A percentile compares a stretch with the other conserved stretches of the same genome.
Conservation (phyloP, 2,113 vertebrate species). For the Steatornis caripensis region DNA sequence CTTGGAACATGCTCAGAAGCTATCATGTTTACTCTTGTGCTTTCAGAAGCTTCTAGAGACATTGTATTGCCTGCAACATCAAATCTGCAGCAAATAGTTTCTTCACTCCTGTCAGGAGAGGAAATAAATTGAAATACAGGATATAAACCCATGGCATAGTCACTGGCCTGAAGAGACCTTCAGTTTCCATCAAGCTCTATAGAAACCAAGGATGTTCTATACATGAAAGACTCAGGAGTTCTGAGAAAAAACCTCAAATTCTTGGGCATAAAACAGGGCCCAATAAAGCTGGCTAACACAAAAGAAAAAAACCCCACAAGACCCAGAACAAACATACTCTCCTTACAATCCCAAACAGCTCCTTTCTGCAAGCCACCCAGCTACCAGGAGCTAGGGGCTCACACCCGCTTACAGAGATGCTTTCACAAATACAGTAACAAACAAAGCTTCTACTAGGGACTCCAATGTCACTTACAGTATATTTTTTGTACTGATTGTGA, state of each 20-base stretch:
- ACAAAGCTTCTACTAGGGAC: background rate
- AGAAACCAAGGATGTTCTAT: background rate
- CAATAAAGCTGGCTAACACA: background rate
- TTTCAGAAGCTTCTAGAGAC: conserved; percentile 11
- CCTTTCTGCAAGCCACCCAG: background rate
- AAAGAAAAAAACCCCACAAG: background rate
- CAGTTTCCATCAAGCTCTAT: background rate
- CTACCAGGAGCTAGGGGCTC: background rate
- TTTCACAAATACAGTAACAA: background rate
- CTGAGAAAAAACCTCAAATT: background rate
- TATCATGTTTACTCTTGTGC: background rate
- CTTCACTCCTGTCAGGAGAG: background rate
- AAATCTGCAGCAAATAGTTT: background rate
- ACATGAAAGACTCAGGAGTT: background rate
- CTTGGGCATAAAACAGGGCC: background rate
- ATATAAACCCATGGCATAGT: background rate
- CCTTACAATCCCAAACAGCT: background rate
- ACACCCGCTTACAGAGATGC: background rate
- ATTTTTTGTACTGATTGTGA: background rate
- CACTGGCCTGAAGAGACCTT: background rate
- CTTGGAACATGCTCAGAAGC: conserved; percentile 1
- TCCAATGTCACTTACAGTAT: background rate
- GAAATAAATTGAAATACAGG: background rate
- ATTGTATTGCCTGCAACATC: background rate
- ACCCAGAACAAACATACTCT: background rate